phyloP scores from a whole-genome alignment of 2,888 invertebrate genomes.

The Candidula unifasciata region DNA sequence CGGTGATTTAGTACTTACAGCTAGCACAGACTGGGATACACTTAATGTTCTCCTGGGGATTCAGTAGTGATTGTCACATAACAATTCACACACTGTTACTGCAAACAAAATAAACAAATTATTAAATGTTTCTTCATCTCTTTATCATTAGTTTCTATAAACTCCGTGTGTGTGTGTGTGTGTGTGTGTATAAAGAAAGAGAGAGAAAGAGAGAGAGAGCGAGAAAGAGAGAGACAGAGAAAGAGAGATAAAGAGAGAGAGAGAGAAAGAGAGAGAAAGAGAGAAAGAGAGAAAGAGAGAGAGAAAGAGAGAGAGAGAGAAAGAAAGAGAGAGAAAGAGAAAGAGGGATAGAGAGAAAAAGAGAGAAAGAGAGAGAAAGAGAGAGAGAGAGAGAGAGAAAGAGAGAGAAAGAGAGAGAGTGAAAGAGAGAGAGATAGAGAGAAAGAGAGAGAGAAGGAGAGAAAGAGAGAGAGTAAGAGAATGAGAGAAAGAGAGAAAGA shows the following conservation, averaged over 20 bases:
- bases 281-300: background rate
- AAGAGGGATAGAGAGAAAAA: conserved; percentile 32
- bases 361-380: conserved; percentile 24
- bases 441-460: conserved; percentile 12
- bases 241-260: background rate
- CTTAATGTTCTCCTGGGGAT: too few relatives aligned
- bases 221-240: background rate
- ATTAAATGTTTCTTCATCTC: too few relatives aligned
- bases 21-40: too few relatives aligned
- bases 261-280: background rate
- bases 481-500: conserved; percentile 22
- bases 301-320: too few relatives aligned
- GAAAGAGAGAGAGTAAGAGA: conserved; percentile 36
- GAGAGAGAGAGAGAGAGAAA: conserved; percentile 35
- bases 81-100: too few relatives aligned
- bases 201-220: background rate
- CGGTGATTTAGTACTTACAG: too few relatives aligned
- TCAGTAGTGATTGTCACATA: too few relatives aligned
- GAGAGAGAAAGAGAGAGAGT: conserved; percentile 22
- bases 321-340: background rate
- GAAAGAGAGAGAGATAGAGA: conserved; percentile 15
- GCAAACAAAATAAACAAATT: too few relatives aligned
- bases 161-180: too few relatives aligned
- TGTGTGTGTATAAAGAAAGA: background rate
- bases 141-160: too few relatives aligned